These are phyloP conservation scores for Benitochromis conjunctus DNA, from an alignment of 2,113 vertebrate species.

Conservation along the genomic window DNA sequence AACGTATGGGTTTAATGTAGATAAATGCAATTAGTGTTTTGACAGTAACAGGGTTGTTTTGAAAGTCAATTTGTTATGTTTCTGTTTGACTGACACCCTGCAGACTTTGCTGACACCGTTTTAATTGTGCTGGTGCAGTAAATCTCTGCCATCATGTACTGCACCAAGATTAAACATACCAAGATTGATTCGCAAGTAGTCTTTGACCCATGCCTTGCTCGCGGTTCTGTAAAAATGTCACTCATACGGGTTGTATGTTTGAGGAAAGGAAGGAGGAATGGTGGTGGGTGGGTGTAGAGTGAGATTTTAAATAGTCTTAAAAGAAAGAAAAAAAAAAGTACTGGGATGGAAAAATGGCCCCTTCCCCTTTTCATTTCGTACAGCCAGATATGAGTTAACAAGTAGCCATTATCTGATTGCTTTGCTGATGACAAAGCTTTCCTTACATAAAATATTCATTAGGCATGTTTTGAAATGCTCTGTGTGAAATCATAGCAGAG, in stretches of 20 bases:
- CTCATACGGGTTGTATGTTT: background rate
- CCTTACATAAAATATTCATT: conserved; percentile 49
- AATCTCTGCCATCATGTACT: conserved; percentile 18
- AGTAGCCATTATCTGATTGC: conserved; percentile 35
- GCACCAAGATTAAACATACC: conserved; percentile 31
- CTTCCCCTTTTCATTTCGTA: background rate
- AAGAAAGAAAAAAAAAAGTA: background rate
- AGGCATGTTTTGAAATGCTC: conserved; percentile 13
- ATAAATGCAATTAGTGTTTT: conserved; percentile 7
- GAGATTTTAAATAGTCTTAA: background rate
- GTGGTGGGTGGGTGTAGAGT: background rate
- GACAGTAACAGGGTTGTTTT: conserved; percentile 15
- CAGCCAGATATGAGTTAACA: conserved; percentile 44
- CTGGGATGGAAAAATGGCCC: background rate
- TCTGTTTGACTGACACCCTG: conserved; percentile 29
- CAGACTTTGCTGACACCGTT: conserved; percentile 5
- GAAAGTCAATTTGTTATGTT: conserved; percentile 11
- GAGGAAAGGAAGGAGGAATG: background rate
- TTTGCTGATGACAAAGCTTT: conserved; percentile 30
- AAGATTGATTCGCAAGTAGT: conserved; percentile 29
- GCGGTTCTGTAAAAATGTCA: background rate
- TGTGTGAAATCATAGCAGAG: background rate
- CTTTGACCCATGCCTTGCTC: conserved; percentile 24
- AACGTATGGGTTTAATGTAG: background rate
- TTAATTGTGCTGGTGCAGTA: conserved; percentile 37